Conservation (phyloP, 1,140 invertebrate genomes). For the Epicauta chinensis region DNA sequence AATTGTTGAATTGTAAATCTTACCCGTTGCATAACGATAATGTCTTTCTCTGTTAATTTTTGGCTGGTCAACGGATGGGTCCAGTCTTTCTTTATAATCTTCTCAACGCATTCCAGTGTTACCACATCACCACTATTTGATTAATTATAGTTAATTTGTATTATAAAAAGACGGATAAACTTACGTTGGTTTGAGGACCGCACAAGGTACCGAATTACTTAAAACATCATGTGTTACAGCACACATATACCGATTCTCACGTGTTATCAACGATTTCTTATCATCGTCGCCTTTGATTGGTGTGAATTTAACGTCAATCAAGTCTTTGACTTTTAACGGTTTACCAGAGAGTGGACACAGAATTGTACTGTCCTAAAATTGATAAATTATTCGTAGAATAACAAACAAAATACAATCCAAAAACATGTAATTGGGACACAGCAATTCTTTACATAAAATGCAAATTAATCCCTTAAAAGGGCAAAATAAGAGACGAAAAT, state of each 20-base stretch:
- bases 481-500: too few species aligned
- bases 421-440: too few species aligned
- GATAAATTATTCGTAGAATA: slow-evolving; percentile 16
- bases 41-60: slow-evolving; percentile 87
- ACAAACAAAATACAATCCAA: too few species aligned
- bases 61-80: slow-evolving; percentile 87
- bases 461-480: too few species aligned
- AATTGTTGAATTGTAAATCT: slow-evolving; percentile 33
- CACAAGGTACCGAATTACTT: slow-evolving; percentile 90
- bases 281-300: slow-evolving; percentile 79
- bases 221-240: slow-evolving; percentile 94
- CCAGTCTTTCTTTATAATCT: slow-evolving; percentile 96
- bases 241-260: slow-evolving; percentile 92
- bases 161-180: slow-evolving; percentile 32
- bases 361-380: slow-evolving; percentile 69
- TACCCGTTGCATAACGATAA: slow-evolving; percentile 86
- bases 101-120: slow-evolving; percentile 94
- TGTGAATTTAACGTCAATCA: slow-evolving; percentile 92
- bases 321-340: slow-evolving; percentile 85
- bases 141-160: neutral
- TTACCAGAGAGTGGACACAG: slow-evolving; percentile 90
- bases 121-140: slow-evolving; percentile 86
- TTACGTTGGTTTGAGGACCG: slow-evolving; percentile 86
- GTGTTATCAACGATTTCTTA: slow-evolving; percentile 72
- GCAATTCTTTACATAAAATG: too few species aligned